Evolutionary conservation across 2,888 invertebrate genomes (phyloP).

Genomic region (Tetramorium bicarinatum): DNA sequence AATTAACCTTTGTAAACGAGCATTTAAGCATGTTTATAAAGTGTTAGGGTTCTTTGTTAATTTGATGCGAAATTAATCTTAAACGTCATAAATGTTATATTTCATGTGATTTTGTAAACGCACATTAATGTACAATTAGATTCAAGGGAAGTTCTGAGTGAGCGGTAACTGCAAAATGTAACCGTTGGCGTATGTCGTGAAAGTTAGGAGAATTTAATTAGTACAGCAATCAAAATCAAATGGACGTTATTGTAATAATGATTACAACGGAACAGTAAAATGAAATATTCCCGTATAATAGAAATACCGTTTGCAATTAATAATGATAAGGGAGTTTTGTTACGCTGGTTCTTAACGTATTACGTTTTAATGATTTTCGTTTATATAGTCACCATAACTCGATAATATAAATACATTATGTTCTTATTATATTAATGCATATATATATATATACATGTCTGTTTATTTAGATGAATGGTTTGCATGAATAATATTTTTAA

Average conservation of each 20-base stretch:
- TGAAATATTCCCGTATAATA: constrained; percentile 18
- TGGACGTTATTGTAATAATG: constrained; percentile 48
- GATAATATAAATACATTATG: background rate
- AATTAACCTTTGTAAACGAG: constrained; percentile 2
- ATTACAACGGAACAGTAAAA: constrained; percentile 31
- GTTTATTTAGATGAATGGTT: background rate
- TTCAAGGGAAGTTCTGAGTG: constrained; percentile 45
- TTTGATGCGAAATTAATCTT: constrained; percentile 43
- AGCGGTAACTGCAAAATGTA: constrained; percentile 44
- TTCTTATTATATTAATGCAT: background rate
- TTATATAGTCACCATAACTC: background rate
- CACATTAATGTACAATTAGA: constrained; percentile 50
- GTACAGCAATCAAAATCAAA: constrained; percentile 36
- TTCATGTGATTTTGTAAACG: constrained; percentile 31
- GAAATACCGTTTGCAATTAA: constrained; percentile 21
- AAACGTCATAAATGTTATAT: constrained; percentile 33
- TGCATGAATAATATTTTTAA: background rate
- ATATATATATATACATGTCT: background rate
- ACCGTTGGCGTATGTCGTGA: constrained; percentile 44
- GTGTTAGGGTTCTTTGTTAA: background rate
- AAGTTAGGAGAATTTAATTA: constrained; percentile 54
- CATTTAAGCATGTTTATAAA: background rate
- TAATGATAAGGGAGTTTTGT: background rate
- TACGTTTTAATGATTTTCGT: background rate
- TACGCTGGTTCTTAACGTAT: background rate